Evolutionary conservation across 2,797 vertebrate genomes (phyloP).

Genomic region (Ctenosaura bakeri): DNA sequence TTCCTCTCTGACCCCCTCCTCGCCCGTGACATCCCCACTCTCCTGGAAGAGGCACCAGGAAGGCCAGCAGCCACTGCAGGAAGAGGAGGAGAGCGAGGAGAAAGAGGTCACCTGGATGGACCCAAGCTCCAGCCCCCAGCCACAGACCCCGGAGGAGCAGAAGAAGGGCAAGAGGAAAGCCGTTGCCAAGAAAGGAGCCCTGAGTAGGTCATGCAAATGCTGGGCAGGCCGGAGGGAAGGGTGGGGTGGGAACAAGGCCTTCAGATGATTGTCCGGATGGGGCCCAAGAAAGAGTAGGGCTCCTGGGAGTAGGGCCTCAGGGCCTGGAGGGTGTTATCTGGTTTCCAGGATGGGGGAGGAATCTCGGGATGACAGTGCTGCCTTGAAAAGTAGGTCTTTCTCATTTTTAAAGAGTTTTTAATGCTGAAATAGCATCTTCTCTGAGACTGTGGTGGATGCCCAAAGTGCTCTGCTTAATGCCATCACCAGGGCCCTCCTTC

Average conservation of each 20-base stretch:
- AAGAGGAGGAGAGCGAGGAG: slow-evolving; percentile 2
- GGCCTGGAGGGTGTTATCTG: slow-evolving; percentile 36
- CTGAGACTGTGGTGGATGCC: no score
- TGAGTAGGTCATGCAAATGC: slow-evolving; percentile 4
- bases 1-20: neutral
- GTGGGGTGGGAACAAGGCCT: neutral
- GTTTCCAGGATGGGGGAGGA: no score
- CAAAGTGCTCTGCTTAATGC: no score
- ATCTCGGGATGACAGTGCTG: no score
- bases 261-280: no score
- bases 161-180: slow-evolving; percentile 14
- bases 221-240: no score
- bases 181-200: slow-evolving; percentile 45
- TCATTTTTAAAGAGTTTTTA: no score
- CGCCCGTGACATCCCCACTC: fast-evolving
- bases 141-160: no score
- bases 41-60: slow-evolving; percentile 27
- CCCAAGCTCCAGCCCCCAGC: neutral
- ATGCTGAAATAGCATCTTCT: no score
- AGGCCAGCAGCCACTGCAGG: slow-evolving; percentile 6
- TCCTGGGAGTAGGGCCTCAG: slow-evolving; percentile 24
- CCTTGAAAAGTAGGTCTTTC: no score
- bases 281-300: slow-evolving; percentile 36
- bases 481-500: no score
- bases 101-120: no score